A percentile compares a stretch with the other conserved stretches of the same genome.
These are phyloP conservation scores for Bombus difficillimus DNA, from an alignment of 1,140 invertebrate genomes.

Conservation along the genomic window DNA sequence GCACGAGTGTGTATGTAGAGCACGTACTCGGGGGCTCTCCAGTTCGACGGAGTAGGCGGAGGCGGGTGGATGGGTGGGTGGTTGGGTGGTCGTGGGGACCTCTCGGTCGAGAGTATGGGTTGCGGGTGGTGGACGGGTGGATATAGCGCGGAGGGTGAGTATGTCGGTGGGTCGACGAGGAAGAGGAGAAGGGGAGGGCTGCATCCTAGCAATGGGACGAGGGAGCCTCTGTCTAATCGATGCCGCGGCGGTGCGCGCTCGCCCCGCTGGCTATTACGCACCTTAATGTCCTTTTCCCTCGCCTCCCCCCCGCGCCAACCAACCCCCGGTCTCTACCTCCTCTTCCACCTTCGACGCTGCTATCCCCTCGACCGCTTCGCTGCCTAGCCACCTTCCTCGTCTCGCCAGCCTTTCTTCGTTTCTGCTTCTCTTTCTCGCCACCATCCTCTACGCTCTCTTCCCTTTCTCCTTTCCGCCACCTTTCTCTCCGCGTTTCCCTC, in stretches of 20 bases:
- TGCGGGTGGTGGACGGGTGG: slow-evolving; percentile 58
- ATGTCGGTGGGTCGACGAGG: slow-evolving; percentile 56
- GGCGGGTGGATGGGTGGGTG: slow-evolving; percentile 69
- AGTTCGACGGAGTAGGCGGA: slow-evolving; percentile 75
- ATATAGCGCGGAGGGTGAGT: slow-evolving; percentile 59
- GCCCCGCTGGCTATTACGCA: slow-evolving; percentile 83
- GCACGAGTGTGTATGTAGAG: slow-evolving; percentile 81
- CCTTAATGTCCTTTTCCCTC: slow-evolving; percentile 81
- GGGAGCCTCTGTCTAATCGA: slow-evolving; percentile 81
- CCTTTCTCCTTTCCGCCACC: slow-evolving; percentile 49
- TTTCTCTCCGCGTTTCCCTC: slow-evolving; percentile 52
- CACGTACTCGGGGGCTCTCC: slow-evolving; percentile 79
- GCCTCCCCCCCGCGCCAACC: slow-evolving; percentile 58
- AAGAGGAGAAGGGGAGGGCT: slow-evolving; percentile 62
- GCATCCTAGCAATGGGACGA: slow-evolving; percentile 75
- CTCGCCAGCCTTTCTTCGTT: slow-evolving; percentile 59
- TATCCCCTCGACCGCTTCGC: slow-evolving; percentile 55
- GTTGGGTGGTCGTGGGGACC: slow-evolving; percentile 69
- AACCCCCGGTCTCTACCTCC: slow-evolving; percentile 60
- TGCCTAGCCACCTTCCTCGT: slow-evolving; percentile 60
- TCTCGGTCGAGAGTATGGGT: slow-evolving; percentile 65
- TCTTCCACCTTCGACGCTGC: slow-evolving; percentile 69
- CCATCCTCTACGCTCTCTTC: slow-evolving; percentile 28
- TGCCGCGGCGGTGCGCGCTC: slow-evolving; percentile 82
- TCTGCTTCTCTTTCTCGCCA: slow-evolving; percentile 22